These are phyloP conservation scores for Mylabris sibirica DNA, from an alignment of 2,888 invertebrate species.

Conservation along the genomic window DNA sequence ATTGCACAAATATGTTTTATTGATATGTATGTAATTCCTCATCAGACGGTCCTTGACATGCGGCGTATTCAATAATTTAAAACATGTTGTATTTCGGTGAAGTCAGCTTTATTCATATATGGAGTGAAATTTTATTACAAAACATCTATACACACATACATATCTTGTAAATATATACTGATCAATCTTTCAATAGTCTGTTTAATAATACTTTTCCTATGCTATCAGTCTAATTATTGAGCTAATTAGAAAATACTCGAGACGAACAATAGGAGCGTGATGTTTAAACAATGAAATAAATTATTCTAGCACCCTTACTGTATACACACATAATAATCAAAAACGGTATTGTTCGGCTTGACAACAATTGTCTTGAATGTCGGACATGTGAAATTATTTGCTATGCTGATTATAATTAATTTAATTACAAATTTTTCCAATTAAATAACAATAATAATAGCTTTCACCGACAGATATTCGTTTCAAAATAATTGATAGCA, in stretches of 20 bases:
- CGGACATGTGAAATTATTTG: conserved; percentile 10
- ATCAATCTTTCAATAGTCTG: conserved; percentile 30
- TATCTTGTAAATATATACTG: conserved; percentile 31
- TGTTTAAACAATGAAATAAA: conserved; percentile 27
- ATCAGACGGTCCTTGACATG: conserved; percentile 37
- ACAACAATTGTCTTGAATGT: conserved; percentile 11
- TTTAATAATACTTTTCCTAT: background rate
- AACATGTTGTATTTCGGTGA: conserved; percentile 42
- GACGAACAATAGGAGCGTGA: conserved; percentile 13
- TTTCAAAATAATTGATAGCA: conserved; percentile 16
- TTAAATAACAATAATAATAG: background rate
- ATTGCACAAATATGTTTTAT: conserved; percentile 24
- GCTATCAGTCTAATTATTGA: conserved; percentile 32
- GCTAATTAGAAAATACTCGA: conserved; percentile 29
- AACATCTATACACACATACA: conserved; percentile 27
- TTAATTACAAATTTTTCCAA: conserved; percentile 16
- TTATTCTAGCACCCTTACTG: conserved; percentile 24
- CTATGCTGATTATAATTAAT: conserved; percentile 17
- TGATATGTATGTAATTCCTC: conserved; percentile 30
- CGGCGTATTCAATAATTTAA: conserved; percentile 42
- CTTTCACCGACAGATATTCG: background rate
- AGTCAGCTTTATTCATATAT: conserved; percentile 39
- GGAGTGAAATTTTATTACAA: conserved; percentile 44
- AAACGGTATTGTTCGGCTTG: conserved; percentile 18
- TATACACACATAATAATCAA: conserved; percentile 12